Percentiles rank a stretch among this genome's conserved stretches.
phyloP scores from a whole-genome alignment of 2,113 vertebrate species.

The Arizona elegans region DNA sequence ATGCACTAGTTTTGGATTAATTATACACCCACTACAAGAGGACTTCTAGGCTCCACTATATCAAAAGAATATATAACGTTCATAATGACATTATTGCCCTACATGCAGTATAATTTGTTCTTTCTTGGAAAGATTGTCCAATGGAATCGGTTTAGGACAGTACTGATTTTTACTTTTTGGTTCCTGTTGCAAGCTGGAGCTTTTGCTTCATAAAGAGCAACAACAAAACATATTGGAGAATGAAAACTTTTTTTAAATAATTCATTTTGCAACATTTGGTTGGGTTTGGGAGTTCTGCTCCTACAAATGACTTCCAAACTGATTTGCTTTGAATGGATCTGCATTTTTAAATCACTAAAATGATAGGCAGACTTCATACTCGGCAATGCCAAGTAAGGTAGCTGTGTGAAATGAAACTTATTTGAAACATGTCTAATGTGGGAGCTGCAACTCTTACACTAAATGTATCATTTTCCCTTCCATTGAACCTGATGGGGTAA shows the following conservation, averaged over 20 bases:
- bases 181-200: constrained; percentile 28
- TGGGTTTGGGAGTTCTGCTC: constrained; percentile 51
- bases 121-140: constrained; percentile 24
- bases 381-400: constrained; percentile 45
- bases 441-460: constrained; percentile 32
- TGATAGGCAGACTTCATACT: constrained; percentile 50
- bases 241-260: constrained; percentile 65
- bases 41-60: neutral
- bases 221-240: constrained; percentile 62
- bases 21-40: neutral
- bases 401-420: constrained; percentile 50
- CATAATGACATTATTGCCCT: constrained; percentile 27
- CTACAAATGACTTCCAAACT: constrained; percentile 59
- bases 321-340: constrained; percentile 54
- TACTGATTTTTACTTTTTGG: neutral
- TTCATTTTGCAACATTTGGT: constrained; percentile 65
- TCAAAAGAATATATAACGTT: neutral
- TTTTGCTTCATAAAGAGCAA: constrained; percentile 39
- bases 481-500: constrained; percentile 32
- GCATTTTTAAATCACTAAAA: constrained; percentile 66
- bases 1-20: neutral
- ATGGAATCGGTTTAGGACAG: neutral
- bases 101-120: constrained; percentile 11
- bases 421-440: constrained; percentile 36
- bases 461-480: constrained; percentile 50